These are phyloP conservation scores for Pollenia griseotomentosa DNA, from an alignment of 2,888 invertebrate species.

Conservation along the genomic window DNA sequence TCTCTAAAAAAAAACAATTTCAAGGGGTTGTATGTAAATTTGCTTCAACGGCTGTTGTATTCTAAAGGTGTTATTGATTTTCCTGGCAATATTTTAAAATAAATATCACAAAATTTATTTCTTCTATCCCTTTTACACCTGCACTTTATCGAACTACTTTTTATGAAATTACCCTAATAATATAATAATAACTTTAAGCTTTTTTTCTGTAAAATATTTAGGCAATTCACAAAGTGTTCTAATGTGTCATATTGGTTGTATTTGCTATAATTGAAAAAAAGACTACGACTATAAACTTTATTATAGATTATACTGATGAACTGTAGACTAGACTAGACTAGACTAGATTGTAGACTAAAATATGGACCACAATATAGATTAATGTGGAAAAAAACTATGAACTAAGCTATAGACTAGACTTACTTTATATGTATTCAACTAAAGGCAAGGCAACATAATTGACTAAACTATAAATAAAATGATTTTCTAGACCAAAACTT, in stretches of 20 bases:
- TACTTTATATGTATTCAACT: too few species aligned
- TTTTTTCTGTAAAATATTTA: neutral
- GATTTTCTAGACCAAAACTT: too few species aligned
- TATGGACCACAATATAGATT: neutral
- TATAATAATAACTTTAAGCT: neutral
- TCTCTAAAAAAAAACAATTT: slow-evolving; percentile 11
- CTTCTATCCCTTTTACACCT: slow-evolving; percentile 31
- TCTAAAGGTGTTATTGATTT: slow-evolving; percentile 64
- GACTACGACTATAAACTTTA: neutral
- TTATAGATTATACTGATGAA: neutral
- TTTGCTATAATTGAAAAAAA: too few species aligned
- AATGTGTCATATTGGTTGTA: too few species aligned
- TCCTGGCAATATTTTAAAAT: slow-evolving; percentile 45
- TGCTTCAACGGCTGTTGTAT: slow-evolving; percentile 75
- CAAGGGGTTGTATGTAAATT: slow-evolving; percentile 75
- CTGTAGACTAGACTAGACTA: neutral
- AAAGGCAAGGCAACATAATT: too few species aligned
- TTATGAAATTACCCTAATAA: neutral
- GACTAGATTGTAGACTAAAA: neutral
- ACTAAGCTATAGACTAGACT: too few species aligned
- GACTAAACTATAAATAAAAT: too few species aligned
- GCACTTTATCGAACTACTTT: slow-evolving; percentile 13
- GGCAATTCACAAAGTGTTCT: too few species aligned
- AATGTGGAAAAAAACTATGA: too few species aligned
- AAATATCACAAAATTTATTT: slow-evolving; percentile 28